Conservation (phyloP, 2,113 vertebrate genomes). For the Geothlypis trichas region DNA sequence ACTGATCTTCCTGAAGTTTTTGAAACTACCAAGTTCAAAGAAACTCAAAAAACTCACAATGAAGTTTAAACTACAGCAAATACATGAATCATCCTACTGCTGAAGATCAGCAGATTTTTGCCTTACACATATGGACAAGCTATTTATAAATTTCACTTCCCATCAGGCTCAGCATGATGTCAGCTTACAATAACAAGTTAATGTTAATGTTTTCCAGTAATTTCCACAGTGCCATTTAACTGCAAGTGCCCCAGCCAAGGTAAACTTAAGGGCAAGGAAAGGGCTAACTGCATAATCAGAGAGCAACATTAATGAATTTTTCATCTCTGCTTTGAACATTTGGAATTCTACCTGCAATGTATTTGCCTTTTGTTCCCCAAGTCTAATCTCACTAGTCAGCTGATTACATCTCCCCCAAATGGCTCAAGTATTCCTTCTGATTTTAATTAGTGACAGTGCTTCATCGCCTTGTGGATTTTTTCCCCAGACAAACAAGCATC, state of each 20-base stretch:
- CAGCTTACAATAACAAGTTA: slow-evolving; percentile 80
- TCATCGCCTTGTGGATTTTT: neutral
- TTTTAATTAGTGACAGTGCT: slow-evolving; percentile 33
- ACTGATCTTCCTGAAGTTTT: neutral
- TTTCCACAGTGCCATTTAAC: slow-evolving; percentile 75
- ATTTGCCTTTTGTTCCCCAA: neutral
- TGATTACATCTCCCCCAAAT: neutral
- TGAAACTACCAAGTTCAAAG: neutral
- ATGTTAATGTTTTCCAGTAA: slow-evolving; percentile 81
- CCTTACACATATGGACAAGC: slow-evolving; percentile 59
- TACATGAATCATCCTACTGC: slow-evolving; percentile 22
- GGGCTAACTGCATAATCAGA: slow-evolving; percentile 69
- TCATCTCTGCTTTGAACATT: slow-evolving; percentile 61
- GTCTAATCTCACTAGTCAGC: slow-evolving; percentile 3
- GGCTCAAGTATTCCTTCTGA: slow-evolving; percentile 24
- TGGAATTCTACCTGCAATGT: slow-evolving; percentile 38
- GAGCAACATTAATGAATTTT: slow-evolving; percentile 65
- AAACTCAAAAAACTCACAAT: neutral
- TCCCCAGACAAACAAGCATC: neutral
- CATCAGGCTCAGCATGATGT: slow-evolving; percentile 71
- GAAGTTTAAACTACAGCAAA: slow-evolving; percentile 51
- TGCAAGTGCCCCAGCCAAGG: slow-evolving; percentile 71
- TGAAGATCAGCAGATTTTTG: slow-evolving; percentile 72
- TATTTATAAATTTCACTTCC: slow-evolving; percentile 80
- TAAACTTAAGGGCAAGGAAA: slow-evolving; percentile 72